Base-by-base conservation (phyloP, 2,888 invertebrate species). In the Auanema freiburgensis region DNA sequence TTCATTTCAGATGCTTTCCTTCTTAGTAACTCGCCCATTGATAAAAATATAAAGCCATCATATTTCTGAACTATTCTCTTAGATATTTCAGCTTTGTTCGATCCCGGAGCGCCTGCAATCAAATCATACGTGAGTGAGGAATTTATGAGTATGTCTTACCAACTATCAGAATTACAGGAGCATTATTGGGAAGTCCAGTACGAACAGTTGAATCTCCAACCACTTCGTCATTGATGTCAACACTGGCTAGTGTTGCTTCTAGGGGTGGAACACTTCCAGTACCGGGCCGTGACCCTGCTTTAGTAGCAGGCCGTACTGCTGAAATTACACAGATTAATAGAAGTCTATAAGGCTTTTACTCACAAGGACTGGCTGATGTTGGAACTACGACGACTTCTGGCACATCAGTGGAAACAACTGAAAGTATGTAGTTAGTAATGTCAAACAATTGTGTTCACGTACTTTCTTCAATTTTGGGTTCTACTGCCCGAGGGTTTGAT, bases 1-100 rank as follows among this genome's bases (percentile, higher is more conserved):
- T 67, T 65, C 23, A 63, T 61, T 8, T 46, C 59, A 12, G 57
- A 44, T 2, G 85, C 82, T 65, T 85, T 79, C 46, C 78, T 62
- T 43, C 84, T 74, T 10, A 86, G 73, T 23, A 85, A 66, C 21
- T 84, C 82, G 5, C 85, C 85, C 79, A 85, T 81, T 24, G 68
- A 69, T 14, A 76, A 59, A 53, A 73, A 69, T 14, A 80, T 67
- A 46, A 79, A 83, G 25, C 83, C 83, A 50, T 83, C 83, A 63
- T 84, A 83, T 61, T 82, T 83, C 33, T 76, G 72, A 23, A 76
- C 78, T 8, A 84, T 69, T 52, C 77, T 67, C 60, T 76, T 55
- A 3, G 81, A 77, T 52, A 81, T 73, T 18, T 74, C 76, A 24
- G 65, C 56, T 64, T 83, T 83, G 51, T 76, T 71, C 8, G 81